These are phyloP conservation scores for Dynastes grantii DNA, from an alignment of 2,888 invertebrate genomes.

Conservation along the genomic window DNA sequence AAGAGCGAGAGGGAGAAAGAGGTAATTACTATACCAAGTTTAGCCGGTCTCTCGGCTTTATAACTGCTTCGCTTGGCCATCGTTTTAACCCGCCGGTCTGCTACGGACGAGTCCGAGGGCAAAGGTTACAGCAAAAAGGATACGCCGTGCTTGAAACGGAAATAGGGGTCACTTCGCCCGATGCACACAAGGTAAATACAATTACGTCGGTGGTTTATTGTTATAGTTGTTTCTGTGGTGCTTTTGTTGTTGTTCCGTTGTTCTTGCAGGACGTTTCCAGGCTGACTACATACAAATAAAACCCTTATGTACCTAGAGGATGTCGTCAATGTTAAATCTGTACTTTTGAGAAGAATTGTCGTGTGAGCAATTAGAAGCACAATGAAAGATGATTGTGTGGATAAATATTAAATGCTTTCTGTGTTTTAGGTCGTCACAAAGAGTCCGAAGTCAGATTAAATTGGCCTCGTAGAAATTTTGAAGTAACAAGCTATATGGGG, in stretches of 20 bases:
- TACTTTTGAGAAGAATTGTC: no score
- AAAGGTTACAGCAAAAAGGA: background rate
- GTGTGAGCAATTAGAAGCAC: no score
- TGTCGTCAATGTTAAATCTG: no score
- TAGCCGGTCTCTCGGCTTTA: background rate
- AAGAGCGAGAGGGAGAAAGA: background rate
- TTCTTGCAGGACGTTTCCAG: background rate
- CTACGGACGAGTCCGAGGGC: background rate
- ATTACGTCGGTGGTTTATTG: background rate
- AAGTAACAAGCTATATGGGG: no score
- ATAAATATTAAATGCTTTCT: no score
- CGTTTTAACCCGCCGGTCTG: no score
- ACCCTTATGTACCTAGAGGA: no score
- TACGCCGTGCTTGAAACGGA: background rate
- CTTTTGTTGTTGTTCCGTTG: background rate
- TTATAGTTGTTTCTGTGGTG: constrained; percentile 8
- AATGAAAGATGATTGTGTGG: no score
- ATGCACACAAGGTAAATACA: constrained; percentile 3
- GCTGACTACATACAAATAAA: background rate
- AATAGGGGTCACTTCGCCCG: background rate
- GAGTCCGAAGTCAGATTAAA: no score
- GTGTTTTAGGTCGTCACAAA: no score
- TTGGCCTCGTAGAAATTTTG: no score
- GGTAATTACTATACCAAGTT: background rate
- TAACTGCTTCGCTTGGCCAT: background rate